Evolutionary conservation across 2,888 invertebrate species (phyloP), one percentile per base, ranked within the genome.

Genomic region (Thymelicus lineola): DNA sequence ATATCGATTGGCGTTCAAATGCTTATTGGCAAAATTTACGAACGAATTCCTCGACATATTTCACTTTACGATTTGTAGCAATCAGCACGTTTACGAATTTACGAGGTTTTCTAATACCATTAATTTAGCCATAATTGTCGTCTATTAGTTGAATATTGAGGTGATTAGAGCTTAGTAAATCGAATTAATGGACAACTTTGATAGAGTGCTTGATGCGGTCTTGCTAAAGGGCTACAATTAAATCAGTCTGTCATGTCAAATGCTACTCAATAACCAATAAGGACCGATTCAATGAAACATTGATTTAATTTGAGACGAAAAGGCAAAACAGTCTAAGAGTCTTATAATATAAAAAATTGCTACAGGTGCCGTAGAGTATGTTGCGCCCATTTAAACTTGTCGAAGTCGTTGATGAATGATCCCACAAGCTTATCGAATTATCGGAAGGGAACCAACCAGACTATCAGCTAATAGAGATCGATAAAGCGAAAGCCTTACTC

Each of bases 311-410:
- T 42, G 12, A 42, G 42, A 42, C 12, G 10, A 42, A 42, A 42
- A 12, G 12, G 42, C 42, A 1, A 12, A 42, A 42, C 42, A 1
- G 10, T 12, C 12, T 9, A 12, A n/a, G 28, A 20, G 20, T 1
- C 28, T 28, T 28, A 28, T 28, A 28, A 28, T 38, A 63, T 53
- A 17, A 28, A 38, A 58, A 55, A 0, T 55, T 35, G 1, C 45
- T 46, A 2, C 55, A 65, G 57, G 28, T 65, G 65, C 46, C 46
- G 35, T n/a, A 60, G 66, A 76, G 74, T 82, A 81, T 74, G 75
- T 74, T 77, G 75, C 78, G 77, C 75, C 74, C 77, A 76, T 76
- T 78, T 73, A 74, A 73, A 73, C 73, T 74, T 72, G 75, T 74
- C 73, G 75, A 74, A 73, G 73, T 65, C 69, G 59, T 71, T 77